Base-by-base conservation (phyloP, 2,113 vertebrate genomes). In the Engraulis encrasicolus region DNA sequence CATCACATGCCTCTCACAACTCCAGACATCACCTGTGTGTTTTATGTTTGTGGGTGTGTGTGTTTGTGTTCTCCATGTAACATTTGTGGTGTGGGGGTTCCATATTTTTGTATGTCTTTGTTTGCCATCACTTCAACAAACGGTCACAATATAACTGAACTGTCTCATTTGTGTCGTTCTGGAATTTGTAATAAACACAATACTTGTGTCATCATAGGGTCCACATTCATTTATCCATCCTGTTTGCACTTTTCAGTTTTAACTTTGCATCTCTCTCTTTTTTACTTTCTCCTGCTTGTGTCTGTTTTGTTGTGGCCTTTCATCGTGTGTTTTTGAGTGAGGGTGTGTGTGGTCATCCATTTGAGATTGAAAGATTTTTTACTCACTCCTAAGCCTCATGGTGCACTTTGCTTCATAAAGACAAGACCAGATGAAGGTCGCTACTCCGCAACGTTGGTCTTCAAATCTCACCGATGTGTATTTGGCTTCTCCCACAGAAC, bases 401-500 rank as follows among this genome's bases (percentile, higher is more conserved):
- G 40, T 45, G 40, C 40, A 45, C 40, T 45, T 45, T 45, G 40
- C 3, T 3, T 45, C 40, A 45, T 45, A 9, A 45, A 9, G 9
- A 5, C 18, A 38, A 14, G 27, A 66, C n/a, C 23, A 66, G 27
- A 0, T 12, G 82, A 74, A 79, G 83, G 17, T 84, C 81, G 77
- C 82, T 2, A 6, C n/a, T 79, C 5, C 87, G n/a, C n/a, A n/a
- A 84, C 78, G 58, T 38, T 27, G 27, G n/a, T 23, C 48, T 27
- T 83, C 37, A 38, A 38, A 83, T 18, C 0, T 15, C 27, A 27
- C 78, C 2, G 40, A 0, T 34, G 31, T n/a, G n/a, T n/a, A n/a
- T 23, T 34, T 54, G 66, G 45, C 82, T 90, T 0, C 84, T 95
- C 94, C 11, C 27, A 74, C 89, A 99, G 98, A 99, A 97, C 85